Conservation (phyloP, 2,113 vertebrate genomes). For the Entelurus aequoreus region DNA sequence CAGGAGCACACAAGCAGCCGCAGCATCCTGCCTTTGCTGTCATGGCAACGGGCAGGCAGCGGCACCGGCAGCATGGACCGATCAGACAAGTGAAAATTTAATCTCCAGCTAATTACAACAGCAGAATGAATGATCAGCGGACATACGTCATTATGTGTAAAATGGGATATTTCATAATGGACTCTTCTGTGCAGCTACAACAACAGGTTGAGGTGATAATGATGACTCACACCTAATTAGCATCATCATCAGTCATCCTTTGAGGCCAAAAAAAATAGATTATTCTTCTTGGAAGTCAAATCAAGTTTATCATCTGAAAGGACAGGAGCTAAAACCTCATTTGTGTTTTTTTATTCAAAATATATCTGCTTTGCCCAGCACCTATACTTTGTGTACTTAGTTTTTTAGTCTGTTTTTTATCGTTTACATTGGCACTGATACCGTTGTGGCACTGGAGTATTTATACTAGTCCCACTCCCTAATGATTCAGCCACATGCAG, state of each 20-base stretch:
- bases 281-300: not conserved
- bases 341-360: not conserved
- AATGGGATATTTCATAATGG: conserved; percentile 15
- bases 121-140: conserved; percentile 22
- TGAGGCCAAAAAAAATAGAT: not conserved
- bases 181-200: conserved; percentile 8
- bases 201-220: conserved; percentile 23
- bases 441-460: too few relatives aligned
- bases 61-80: conserved; percentile 39
- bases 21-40: conserved; percentile 62
- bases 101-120: conserved; percentile 31
- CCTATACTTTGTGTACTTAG: not conserved
- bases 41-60: conserved; percentile 62
- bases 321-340: not conserved
- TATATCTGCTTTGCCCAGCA: not conserved
- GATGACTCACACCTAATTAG: conserved; percentile 17
- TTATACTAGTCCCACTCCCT: too few relatives aligned
- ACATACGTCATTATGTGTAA: conserved; percentile 14
- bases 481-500: too few relatives aligned
- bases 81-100: conserved; percentile 58
- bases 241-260: conserved; percentile 15
- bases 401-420: not conserved
- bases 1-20: conserved; percentile 35
- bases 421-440: not conserved
- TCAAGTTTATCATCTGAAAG: not conserved